Base-by-base conservation (phyloP, 2,797 vertebrate species). In the Sebastiscus tertius region DNA sequence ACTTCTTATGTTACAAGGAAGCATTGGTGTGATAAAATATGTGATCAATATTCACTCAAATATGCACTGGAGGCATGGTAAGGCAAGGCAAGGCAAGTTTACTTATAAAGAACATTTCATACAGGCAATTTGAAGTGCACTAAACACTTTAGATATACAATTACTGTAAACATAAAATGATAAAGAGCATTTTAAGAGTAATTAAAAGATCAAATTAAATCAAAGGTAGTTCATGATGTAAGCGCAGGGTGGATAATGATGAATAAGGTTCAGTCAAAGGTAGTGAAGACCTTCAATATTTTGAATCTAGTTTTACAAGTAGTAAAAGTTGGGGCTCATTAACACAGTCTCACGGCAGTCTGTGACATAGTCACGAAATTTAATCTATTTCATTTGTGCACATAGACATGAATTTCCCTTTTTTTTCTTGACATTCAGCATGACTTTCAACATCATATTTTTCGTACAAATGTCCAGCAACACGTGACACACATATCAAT, bases 11-110 rank as follows among this genome's bases (percentile, higher is more conserved):
- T 39, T 13, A 27, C 6, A 62, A 12, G 10, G 24, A 31, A n/a
- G 31, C 36, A 59, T 3, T 8, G 4, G 22, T 77, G 77, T 22
- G 8, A 33, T 71, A 24, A 8, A 49, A 36, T 42, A 1, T 55
- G 42, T 34, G 20, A 75, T 61, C 8, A 27, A 16, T 56, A 42
- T 13, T 33, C 49, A n/a, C 49, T 52, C 49, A 52, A 52, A n/a
- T 64, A 49, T 46, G 46, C 68, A 75, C 18, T 73, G 36, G 63
- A 24, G 5, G 4, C 26, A 52, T 61, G 56, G 56, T 14, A 11
- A 31, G 26, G 54, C 52, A 58, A 77, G 70, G 10, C 29, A 58
- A 82, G 29, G 46, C 34, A 79, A 34, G 67, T 74, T 68, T 70
- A 54, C 68, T 55, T 58, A 16, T 46, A 36, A 33, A 68, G 5